Base-by-base conservation (phyloP, 2,113 vertebrate species). In the Archocentrus centrarchus region DNA sequence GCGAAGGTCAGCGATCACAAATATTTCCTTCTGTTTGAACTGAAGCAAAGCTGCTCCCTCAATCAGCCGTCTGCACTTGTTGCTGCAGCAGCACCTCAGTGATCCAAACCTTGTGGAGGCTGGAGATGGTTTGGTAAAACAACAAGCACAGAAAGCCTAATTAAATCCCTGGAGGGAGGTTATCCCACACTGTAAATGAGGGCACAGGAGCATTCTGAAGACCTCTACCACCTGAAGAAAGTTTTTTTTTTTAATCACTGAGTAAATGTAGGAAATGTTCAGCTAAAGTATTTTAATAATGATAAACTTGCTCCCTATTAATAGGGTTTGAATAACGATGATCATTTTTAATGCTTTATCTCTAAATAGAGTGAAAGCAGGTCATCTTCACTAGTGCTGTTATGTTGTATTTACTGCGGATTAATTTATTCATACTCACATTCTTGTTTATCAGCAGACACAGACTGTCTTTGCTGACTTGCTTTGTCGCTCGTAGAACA, bases 131-230 rank as follows among this genome's bases (percentile, higher is more conserved):
- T 59, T 73, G 76, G 6, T 73, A 76, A 76, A 86, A 88, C 41
- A 86, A 86, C 81, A 82, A 80, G 39, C 79, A 59, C 75, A 57
- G 27, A 55, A 6, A 35, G 37, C 13, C 57, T 70, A 81, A 80
- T 80, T 75, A 86, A 81, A 70, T 58, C 68, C 63, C 86, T 58
- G 17, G 37, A 55, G 81, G 37, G 11, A 47, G 59, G 20, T 73
- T 41, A 61, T 64, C 66, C 30, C 66, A 82, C 75, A 41, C 66
- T 79, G 11, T 39, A 70, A 70, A 77, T 60, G 41, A 78, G 11
- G 11, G n/a, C 76, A 68, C 10, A 11, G 30, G 53, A 77, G n/a
- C 47, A 32, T 18, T 37, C 5, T 37, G 32, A 53, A 57, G 9
- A 60, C 17, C 66, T 60, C 53, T 58, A 15, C 20, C 15, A 24